Conservation (phyloP, 2,113 vertebrate genomes). For the Cyprinodon brontotheroides region DNA sequence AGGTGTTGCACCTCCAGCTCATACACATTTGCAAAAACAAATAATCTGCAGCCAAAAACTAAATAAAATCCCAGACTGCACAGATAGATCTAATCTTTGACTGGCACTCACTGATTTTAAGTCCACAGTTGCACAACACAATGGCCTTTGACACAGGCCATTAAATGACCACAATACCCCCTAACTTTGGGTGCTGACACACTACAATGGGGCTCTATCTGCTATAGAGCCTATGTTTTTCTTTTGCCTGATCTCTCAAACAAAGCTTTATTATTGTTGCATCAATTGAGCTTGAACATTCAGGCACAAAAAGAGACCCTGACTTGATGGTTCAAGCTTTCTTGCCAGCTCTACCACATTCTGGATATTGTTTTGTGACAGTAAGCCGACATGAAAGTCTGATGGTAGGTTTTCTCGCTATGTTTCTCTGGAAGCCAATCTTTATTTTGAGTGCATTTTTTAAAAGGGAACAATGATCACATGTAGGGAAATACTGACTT, state of each 20-base stretch:
- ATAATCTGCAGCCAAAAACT: constrained; percentile 20
- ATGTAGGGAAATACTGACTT: too few relatives aligned
- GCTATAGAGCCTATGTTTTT: constrained; percentile 66
- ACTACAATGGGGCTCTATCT: constrained; percentile 65
- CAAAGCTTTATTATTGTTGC: constrained; percentile 70
- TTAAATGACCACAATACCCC: constrained; percentile 43
- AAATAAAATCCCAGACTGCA: constrained; percentile 2
- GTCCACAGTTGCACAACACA: constrained; percentile 57
- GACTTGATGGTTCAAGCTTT: constrained; percentile 55
- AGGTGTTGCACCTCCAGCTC: constrained; percentile 17
- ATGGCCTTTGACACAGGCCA: constrained; percentile 62
- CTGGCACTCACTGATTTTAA: constrained; percentile 68
- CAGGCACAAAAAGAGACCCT: constrained; percentile 65
- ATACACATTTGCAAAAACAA: constrained; percentile 29
- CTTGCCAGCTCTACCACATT: constrained; percentile 37
- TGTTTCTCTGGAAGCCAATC: neutral
- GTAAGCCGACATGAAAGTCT: constrained; percentile 1
- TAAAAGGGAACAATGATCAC: too few relatives aligned
- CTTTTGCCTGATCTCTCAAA: constrained; percentile 67
- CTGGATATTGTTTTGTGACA: constrained; percentile 17
- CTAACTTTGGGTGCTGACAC: constrained; percentile 38
- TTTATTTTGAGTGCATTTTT: neutral
- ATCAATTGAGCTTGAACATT: constrained; percentile 76
- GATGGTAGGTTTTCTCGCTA: neutral
- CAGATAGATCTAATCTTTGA: constrained; percentile 52